Percentiles rank a stretch among this genome's conserved stretches.
Evolutionary conservation across 2,113 vertebrate genomes (phyloP).

Genomic region (Microtus montanus): DNA sequence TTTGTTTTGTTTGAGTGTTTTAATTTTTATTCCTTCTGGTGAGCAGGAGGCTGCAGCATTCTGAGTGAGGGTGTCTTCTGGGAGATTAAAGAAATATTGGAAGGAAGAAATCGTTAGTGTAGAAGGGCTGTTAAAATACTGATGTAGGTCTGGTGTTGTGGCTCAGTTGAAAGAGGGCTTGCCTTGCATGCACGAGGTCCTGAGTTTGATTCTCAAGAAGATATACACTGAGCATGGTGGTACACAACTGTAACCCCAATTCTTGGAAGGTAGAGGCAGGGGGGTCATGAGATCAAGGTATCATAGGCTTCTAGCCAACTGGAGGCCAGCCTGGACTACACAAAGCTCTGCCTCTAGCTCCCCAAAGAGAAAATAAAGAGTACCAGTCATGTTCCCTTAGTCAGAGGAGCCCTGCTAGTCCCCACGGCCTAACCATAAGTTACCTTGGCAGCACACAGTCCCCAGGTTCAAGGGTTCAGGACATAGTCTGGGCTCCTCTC

Average conservation of each 20-base stretch:
- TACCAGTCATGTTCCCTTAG: background rate
- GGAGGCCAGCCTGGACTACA: background rate
- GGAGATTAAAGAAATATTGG: background rate
- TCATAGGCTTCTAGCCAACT: background rate
- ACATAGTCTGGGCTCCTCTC: background rate
- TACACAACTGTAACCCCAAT: too few species aligned
- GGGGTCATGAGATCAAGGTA: background rate
- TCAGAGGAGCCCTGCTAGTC: background rate
- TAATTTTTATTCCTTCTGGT: background rate
- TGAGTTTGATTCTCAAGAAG: background rate
- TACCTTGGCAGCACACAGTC: background rate
- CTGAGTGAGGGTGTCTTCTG: background rate
- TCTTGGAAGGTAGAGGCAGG: background rate
- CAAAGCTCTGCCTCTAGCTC: background rate
- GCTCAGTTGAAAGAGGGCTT: too few species aligned
- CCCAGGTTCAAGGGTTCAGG: background rate
- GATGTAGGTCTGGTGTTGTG: background rate
- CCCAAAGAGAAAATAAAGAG: background rate
- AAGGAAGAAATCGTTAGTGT: background rate
- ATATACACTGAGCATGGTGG: background rate
- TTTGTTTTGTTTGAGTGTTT: conserved; percentile 29
- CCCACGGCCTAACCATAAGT: background rate
- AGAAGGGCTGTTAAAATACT: background rate
- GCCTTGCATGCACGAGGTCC: background rate
- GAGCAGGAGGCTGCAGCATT: background rate